Base-by-base conservation (phyloP, 2,113 vertebrate species). In the Rafetus swinhoei region DNA sequence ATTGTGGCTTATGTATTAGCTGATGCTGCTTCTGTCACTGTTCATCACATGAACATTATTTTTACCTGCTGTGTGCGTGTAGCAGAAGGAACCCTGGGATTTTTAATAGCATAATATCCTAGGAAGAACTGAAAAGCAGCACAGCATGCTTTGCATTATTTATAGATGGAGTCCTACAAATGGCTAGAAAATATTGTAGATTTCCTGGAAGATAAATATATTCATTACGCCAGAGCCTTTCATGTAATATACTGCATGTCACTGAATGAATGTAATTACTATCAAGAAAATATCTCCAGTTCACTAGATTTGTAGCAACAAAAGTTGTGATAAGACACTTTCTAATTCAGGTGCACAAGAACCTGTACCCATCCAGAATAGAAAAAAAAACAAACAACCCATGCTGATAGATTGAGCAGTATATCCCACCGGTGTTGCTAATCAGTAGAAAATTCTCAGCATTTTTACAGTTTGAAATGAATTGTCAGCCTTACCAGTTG, bases 101-200 rank as follows among this genome's bases (percentile, higher is more conserved):
- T 96, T 97, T 96, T 96, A 97, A 95, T 93, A 96, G 89, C 92
- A 96, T 97, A 96, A 97, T 97, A 97, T 96, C 97, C 89, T 94
- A 82, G 94, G 93, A 97, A 88, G 96, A 92, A 96, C 72, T 82
- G 92, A 69, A 95, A 95, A 97, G 93, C 92, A 94, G 95, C 91
- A 90, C 95, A 95, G 53, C 82, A 92, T 84, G 91, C 79, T 96
- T 89, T 98, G 95, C 97, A 98, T 98, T 98, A 98, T 98, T 98
- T 97, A 98, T 98, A 96, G 9, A 81, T 84, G 7, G 85, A 97
- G 95, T 82, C 87, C 95, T 95, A 96, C 95, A 86, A 95, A 93
- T 93, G 91, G 86, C 93, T 93, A 93, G 92, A 94, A 96, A 90
- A 96, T 81, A 83, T 57, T 83, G 76, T 21, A 69, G 94, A 93